Conservation (phyloP, 2,113 vertebrate species). For the Canis aureus region DNA sequence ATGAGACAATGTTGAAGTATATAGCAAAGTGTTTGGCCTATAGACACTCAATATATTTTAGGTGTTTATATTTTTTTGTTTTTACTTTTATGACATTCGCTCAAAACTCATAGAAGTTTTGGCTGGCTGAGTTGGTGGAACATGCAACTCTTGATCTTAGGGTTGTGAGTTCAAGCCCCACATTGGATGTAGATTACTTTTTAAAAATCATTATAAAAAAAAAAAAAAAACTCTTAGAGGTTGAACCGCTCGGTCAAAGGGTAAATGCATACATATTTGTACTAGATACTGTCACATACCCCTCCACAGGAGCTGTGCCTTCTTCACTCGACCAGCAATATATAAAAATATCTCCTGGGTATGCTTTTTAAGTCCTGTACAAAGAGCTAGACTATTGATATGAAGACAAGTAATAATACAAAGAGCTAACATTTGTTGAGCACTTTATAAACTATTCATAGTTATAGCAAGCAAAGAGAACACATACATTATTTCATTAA, state of each 20-base stretch:
- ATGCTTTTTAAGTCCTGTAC: background rate
- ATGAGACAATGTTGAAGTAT: background rate
- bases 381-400: background rate
- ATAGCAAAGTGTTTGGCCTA: background rate
- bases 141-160: background rate
- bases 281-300: background rate
- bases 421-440: background rate
- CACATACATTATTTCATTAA: background rate
- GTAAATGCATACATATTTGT: background rate
- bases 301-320: background rate
- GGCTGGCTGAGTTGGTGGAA: background rate
- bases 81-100: conserved; percentile 24
- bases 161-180: background rate
- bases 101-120: background rate
- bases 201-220: background rate
- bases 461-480: background rate
- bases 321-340: background rate
- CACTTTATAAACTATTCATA: background rate
- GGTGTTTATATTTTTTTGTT: background rate
- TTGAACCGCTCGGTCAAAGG: background rate
- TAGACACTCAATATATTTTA: background rate
- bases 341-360: background rate
- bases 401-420: background rate
- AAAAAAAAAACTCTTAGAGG: background rate
- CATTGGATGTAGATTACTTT: background rate